Conservation (phyloP, 2,113 vertebrate genomes). For the Elaphurus davidianus region DNA sequence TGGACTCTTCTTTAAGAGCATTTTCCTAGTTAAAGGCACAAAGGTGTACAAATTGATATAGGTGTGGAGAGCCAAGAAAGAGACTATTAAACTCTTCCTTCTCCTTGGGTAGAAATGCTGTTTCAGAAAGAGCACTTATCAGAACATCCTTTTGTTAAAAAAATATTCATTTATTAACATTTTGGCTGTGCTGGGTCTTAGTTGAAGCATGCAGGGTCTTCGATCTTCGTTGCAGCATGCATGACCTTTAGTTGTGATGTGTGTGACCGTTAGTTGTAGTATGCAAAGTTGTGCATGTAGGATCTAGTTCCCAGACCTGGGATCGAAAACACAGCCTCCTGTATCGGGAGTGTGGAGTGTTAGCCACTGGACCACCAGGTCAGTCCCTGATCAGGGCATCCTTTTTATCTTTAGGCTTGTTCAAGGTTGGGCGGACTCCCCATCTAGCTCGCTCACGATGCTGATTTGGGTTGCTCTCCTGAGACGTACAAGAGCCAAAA, state of each 20-base stretch:
- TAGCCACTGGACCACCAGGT: not conserved
- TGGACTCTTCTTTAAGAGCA: not conserved
- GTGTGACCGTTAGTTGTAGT: not conserved
- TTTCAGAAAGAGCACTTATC: not conserved
- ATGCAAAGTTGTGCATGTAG: not conserved
- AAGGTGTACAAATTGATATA: not conserved
- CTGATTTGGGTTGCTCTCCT: not conserved
- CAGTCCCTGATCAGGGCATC: not conserved
- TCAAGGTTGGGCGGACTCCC: not conserved
- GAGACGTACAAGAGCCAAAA: not conserved
- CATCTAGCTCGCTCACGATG: accelerated
- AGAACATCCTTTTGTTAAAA: not conserved
- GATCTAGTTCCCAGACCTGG: not conserved
- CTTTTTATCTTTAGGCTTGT: not conserved
- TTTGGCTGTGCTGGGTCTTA: not conserved
- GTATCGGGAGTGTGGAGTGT: not conserved
- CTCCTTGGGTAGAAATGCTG: not conserved
- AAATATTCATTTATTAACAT: not conserved
- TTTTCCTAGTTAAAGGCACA: not conserved
- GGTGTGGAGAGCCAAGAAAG: not conserved
- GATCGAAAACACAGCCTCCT: not conserved
- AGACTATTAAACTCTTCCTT: not conserved
- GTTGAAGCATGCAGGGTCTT: not conserved
- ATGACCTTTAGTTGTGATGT: not conserved
- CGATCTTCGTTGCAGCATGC: accelerated